Conservation (phyloP, 2,797 vertebrate species). For the Lagorchestes hirsutus region DNA sequence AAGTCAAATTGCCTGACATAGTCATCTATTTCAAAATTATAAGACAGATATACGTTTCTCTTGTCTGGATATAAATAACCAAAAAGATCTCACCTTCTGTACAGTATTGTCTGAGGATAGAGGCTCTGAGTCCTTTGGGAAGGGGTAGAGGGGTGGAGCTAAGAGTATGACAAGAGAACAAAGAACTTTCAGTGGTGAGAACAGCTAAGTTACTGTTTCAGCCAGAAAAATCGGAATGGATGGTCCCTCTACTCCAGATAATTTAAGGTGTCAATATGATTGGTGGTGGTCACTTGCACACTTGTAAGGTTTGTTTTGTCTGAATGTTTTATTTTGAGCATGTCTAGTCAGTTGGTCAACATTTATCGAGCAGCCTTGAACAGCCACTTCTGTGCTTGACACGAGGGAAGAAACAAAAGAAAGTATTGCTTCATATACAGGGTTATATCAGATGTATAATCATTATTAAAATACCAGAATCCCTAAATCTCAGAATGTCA, state of each 20-base stretch:
- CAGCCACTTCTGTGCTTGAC: neutral
- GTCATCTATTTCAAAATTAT: constrained; percentile 12
- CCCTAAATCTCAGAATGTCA: neutral
- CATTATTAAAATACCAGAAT: neutral
- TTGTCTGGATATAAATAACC: constrained; percentile 1
- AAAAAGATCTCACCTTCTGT: neutral
- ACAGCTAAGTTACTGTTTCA: neutral
- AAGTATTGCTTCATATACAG: neutral
- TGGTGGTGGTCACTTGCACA: neutral
- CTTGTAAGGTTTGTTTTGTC: neutral
- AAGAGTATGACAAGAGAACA: neutral
- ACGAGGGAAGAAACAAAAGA: neutral
- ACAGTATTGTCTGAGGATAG: neutral
- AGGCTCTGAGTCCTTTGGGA: neutral
- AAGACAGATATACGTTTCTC: neutral
- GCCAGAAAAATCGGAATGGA: neutral
- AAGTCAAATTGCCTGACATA: constrained; percentile 1
- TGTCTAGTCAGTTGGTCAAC: neutral
- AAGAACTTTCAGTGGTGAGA: neutral
- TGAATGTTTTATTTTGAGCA: constrained; percentile 18
- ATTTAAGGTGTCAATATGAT: neutral
- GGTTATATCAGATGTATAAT: neutral
- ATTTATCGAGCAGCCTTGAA: neutral
- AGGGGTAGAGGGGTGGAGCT: neutral
- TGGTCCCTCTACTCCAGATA: neutral